Evolutionary conservation across 2,113 vertebrate species (phyloP).

Genomic region (Hyla sarda): DNA sequence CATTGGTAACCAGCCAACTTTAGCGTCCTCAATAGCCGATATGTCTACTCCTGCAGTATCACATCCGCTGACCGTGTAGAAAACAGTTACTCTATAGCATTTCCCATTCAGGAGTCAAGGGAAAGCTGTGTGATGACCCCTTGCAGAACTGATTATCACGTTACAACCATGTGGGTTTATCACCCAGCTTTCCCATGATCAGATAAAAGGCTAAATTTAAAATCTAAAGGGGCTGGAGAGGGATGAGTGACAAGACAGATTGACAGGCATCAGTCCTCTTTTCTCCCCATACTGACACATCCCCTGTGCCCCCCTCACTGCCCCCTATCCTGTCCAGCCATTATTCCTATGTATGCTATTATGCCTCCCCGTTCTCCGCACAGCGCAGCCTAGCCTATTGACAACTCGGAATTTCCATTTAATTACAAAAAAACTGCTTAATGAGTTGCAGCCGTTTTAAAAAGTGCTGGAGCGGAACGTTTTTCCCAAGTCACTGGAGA

Average conservation of each 20-base stretch:
- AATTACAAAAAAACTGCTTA: constrained; percentile 35
- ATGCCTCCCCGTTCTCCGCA: too few species aligned
- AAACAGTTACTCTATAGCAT: neutral
- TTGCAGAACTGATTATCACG: neutral
- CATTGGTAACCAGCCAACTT: neutral
- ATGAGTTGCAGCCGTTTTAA: constrained; percentile 33
- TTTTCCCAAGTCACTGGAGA: neutral
- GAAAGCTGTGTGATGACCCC: neutral
- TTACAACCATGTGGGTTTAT: neutral
- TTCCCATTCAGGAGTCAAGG: neutral
- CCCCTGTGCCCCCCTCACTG: neutral
- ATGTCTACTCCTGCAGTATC: neutral
- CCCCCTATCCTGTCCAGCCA: neutral
- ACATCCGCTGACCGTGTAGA: neutral
- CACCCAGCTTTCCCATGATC: neutral
- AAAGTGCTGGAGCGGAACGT: constrained; percentile 3
- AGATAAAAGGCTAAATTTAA: neutral
- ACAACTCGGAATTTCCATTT: constrained; percentile 12
- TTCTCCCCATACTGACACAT: neutral
- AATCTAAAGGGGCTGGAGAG: neutral
- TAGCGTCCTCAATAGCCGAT: neutral
- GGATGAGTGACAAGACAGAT: neutral
- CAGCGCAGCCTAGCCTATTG: neutral
- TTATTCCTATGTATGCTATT: neutral
- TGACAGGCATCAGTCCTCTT: neutral